These are phyloP conservation scores for Arizona elegans DNA, from an alignment of 2,113 vertebrate genomes.

Conservation along the genomic window DNA sequence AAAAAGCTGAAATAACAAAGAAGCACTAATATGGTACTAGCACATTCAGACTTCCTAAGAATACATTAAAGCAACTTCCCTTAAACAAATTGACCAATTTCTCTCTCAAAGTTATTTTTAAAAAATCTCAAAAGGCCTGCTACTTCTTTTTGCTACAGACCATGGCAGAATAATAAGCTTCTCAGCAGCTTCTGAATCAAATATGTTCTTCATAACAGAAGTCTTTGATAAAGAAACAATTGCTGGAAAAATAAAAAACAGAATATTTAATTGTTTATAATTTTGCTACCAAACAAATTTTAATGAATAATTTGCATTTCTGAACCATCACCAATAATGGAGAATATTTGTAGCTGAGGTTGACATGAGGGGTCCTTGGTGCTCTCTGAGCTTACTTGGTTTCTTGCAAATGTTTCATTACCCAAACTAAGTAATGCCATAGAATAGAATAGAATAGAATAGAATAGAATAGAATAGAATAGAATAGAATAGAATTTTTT, in stretches of 20 bases:
- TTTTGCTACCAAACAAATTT: neutral
- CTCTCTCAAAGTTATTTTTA: neutral
- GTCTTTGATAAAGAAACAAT: neutral
- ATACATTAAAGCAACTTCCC: neutral
- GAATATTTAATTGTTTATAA: neutral
- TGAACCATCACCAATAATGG: neutral
- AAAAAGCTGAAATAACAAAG: neutral
- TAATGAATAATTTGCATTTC: neutral
- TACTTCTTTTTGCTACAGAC: neutral
- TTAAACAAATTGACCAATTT: neutral
- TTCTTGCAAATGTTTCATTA: no score
- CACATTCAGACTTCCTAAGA: neutral
- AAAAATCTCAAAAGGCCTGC: neutral
- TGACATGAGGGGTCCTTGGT: no score
- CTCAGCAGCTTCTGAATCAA: neutral
- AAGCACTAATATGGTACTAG: neutral
- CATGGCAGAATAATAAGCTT: neutral
- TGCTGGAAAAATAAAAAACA: neutral
- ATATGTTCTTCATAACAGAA: neutral
- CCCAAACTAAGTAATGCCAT: no score
- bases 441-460: no score
- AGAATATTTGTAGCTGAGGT: no score
- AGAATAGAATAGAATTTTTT: no score
- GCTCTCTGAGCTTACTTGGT: no score
- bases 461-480: no score